These are phyloP conservation scores for Meloidogyne chitwoodi DNA, from an alignment of 1,140 invertebrate species.

Conservation along the genomic window DNA sequence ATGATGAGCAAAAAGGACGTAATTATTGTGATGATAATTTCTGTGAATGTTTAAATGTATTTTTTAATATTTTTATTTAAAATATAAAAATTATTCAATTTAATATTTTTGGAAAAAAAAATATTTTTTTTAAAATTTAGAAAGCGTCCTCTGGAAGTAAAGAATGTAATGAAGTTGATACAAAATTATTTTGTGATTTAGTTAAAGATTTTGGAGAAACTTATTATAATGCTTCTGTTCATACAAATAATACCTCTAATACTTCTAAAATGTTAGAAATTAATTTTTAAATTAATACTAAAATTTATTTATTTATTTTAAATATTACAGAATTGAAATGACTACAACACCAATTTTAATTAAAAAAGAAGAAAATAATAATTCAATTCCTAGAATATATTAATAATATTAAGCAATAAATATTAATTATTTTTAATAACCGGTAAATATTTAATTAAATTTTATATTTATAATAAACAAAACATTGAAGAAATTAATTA, in stretches of 20 bases:
- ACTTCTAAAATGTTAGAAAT: neutral
- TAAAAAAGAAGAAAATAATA: neutral
- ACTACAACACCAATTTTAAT: neutral
- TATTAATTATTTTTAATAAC: no score
- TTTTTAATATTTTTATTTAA: no score
- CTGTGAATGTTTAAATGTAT: neutral
- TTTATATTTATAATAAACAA: no score
- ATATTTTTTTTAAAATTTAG: neutral
- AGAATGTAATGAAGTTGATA: neutral
- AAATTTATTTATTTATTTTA: neutral
- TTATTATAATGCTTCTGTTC: neutral
- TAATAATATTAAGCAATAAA: neutral
- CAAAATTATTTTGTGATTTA: neutral
- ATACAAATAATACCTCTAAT: neutral
- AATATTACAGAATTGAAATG: neutral
- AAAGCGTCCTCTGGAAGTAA: neutral
- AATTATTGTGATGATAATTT: neutral
- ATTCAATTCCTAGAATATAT: neutral
- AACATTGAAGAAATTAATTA: no score
- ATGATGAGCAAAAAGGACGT: neutral
- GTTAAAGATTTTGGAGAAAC: neutral
- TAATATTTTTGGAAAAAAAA: no score
- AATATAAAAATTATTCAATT: no score
- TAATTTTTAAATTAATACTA: neutral
- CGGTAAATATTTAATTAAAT: no score